Percentiles rank a stretch among this genome's conserved stretches.
These are phyloP conservation scores for Pseudomyrmex cubaensis DNA, from an alignment of 1,140 invertebrate species.

Conservation along the genomic window DNA sequence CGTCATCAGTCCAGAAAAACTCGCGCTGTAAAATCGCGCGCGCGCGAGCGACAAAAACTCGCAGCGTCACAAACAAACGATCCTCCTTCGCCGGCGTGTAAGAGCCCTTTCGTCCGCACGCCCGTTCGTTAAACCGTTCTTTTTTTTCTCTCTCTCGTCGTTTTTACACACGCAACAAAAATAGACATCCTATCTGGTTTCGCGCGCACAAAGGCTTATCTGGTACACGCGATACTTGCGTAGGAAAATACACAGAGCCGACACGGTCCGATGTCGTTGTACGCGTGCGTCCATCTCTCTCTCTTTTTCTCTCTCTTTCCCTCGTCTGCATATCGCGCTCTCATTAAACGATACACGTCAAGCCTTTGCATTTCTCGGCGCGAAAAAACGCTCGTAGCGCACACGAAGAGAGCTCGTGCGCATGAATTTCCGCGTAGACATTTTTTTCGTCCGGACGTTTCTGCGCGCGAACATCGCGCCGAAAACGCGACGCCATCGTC, in stretches of 20 bases:
- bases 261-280: background rate
- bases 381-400: too few relatives aligned
- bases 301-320: background rate
- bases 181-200: conserved; percentile 30
- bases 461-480: background rate
- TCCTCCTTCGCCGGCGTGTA: conserved; percentile 45
- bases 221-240: conserved; percentile 33
- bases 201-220: conserved; percentile 45
- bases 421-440: background rate
- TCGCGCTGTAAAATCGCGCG: conserved; percentile 31
- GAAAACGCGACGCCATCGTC: too few relatives aligned
- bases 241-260: background rate
- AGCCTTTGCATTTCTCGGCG: background rate
- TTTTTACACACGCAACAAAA: conserved; percentile 50
- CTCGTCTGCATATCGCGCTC: conserved; percentile 9
- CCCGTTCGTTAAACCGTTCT: conserved; percentile 40
- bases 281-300: too few relatives aligned
- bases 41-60: conserved; percentile 34
- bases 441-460: conserved; percentile 20
- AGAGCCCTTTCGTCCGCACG: conserved; percentile 34
- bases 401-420: too few relatives aligned
- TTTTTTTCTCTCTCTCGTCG: background rate
- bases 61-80: conserved; percentile 40
- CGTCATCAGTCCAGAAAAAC: conserved; percentile 47
- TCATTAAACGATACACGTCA: conserved; percentile 27